Evolutionary conservation across 2,113 vertebrate genomes (phyloP).

Genomic region (Ailuropoda melanoleuca): DNA sequence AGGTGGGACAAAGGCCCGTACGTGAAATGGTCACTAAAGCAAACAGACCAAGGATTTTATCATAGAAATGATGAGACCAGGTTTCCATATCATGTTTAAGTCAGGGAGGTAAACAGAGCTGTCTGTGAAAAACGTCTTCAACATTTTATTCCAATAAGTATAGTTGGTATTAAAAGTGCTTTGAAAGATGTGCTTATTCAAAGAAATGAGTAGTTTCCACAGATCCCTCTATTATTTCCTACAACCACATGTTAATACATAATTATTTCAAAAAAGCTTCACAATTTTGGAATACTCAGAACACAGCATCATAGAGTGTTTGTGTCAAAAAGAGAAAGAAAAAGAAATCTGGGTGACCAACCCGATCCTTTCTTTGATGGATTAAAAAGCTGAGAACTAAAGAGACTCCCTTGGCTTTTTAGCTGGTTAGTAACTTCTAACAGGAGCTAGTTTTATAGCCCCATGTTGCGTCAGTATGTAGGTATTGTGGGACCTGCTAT

Average conservation of each 20-base stretch:
- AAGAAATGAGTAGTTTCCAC: neutral
- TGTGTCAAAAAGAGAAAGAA: neutral
- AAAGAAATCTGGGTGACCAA: neutral
- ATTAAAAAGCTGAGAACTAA: neutral
- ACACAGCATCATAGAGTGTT: neutral
- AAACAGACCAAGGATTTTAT: constrained; percentile 14
- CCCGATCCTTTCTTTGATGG: neutral
- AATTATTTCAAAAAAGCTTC: constrained; percentile 27
- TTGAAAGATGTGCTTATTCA: constrained; percentile 9
- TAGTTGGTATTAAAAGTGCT: neutral
- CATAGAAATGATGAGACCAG: neutral
- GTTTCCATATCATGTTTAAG: constrained; percentile 24
- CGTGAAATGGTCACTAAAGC: constrained; percentile 7
- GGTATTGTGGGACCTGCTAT: neutral
- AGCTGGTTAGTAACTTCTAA: neutral
- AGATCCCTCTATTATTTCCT: neutral
- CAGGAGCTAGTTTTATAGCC: neutral
- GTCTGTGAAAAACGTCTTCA: neutral
- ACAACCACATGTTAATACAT: neutral
- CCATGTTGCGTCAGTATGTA: neutral
- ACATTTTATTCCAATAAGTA: constrained; percentile 33
- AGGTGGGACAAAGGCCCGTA: neutral
- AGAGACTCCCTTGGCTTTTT: neutral
- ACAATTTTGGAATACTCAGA: constrained; percentile 18
- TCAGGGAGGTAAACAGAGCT: neutral